These are phyloP conservation scores for Hydra vulgaris DNA, from an alignment of 30 jellyfish, hydroid and myxozoan species.

Conservation along the genomic window DNA sequence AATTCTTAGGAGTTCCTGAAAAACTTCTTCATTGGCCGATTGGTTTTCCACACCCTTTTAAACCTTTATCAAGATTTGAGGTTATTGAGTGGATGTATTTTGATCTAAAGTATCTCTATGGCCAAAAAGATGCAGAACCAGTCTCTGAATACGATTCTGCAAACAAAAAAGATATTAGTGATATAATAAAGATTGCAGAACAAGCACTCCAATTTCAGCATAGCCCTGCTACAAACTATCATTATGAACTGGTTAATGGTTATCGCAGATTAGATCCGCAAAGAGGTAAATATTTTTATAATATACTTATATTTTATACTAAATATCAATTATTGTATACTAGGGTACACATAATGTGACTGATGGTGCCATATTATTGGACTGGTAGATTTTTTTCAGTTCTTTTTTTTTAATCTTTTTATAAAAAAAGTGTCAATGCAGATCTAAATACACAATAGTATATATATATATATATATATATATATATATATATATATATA, in stretches of 20 bases:
- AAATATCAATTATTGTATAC: background rate
- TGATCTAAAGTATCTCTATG: slow-evolving; percentile 41
- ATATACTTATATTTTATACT: background rate
- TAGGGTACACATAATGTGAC: background rate
- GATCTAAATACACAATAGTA: no score
- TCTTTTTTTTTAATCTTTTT: no score
- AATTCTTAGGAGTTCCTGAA: slow-evolving; percentile 80
- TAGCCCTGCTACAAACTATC: background rate
- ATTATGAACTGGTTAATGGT: slow-evolving; percentile 50
- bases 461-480: no score
- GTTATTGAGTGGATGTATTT: slow-evolving; percentile 90
- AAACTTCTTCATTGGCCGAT: slow-evolving; percentile 84
- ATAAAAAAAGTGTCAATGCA: no score
- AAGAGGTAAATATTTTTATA: slow-evolving; percentile 50
- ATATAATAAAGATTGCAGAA: slow-evolving; percentile 40
- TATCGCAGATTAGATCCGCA: slow-evolving; percentile 91
- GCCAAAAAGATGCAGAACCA: slow-evolving; percentile 53
- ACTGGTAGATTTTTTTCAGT: no score
- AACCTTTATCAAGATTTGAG: slow-evolving; percentile 84
- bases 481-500: no score
- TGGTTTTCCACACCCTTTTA: slow-evolving; percentile 83
- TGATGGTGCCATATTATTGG: no score
- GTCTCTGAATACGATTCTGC: slow-evolving; percentile 41
- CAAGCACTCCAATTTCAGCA: slow-evolving; percentile 37
- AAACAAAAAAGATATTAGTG: slow-evolving; percentile 49